Base-by-base conservation (phyloP, 2,797 vertebrate genomes). In the Arnoldichthys spilopterus region DNA sequence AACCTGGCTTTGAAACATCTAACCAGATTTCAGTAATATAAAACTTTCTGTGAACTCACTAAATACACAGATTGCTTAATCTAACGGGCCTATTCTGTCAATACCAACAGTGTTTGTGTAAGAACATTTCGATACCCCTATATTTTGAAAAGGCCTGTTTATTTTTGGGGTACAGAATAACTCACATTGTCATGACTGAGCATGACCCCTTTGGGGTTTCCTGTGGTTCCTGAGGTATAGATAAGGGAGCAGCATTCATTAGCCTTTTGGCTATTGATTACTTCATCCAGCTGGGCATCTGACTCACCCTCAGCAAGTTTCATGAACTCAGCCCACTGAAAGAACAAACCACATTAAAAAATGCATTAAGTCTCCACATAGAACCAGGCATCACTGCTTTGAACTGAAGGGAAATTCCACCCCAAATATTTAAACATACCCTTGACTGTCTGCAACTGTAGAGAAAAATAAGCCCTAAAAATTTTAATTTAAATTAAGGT, bases 151-250 rank as follows among this genome's bases (percentile, higher is more conserved):
- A 59, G 20, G 5, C 28, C 12, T 26, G 4, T 67, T 67, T 47
- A 28, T 67, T 45, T 67, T 66, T 24, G 18, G 28, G 49, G 20
- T 6, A 15, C 22, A 26, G 30, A 16, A 87, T 34, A 22, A 89
- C 93, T 92, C 81, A 95, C 94, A 47, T 95, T 95, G 80, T 95
- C 94, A 9, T 95, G 94, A 85, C 94, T 95, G 83, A 95, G 74
- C 94, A 95, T 95, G 79, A 92, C 94, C 26, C 92, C 94, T 91
- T 95, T 95, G 0, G 94, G 90, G 76, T 86, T 89, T 3, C 94
- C 94, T 3, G 94, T 95, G 73, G 94, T 93, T 76, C 94, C 94
- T 47, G 94, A 95, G 5, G 94, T 95, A 37, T 93, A 95, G 88
- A 95, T 95, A 77, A 95, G 92, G 1, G 80, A 86, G 54, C 94